Base-by-base conservation (phyloP, 2,888 invertebrate species). In the Dolomedes plantarius region DNA sequence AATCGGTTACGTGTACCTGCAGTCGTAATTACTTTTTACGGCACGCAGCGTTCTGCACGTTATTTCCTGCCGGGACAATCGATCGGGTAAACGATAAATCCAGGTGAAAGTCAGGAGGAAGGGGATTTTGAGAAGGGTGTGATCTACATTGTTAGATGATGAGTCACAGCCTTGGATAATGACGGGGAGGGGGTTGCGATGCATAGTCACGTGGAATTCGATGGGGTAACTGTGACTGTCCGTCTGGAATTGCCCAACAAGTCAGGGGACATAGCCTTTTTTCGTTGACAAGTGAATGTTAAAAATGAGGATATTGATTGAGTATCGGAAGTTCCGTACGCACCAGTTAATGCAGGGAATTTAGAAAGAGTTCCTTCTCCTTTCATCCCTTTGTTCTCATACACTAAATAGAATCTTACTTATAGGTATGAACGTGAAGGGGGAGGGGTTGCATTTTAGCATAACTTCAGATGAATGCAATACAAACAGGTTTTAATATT, bases 101-200 rank as follows among this genome's bases (percentile, higher is more conserved):
- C 69, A 77, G 77, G 77, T 77, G 69, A 67, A 32, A 32, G 19
- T 56, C 73, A 50, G 32, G 73, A 56, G 64, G 29, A 75, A 67
- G 76, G 50, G 76, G 50, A 67, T 76, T 76, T 50, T 31, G 16
- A 36, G 50, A 19, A 72, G 78, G 71, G 78, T 62, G 78, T 79
- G 78, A 79, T 79, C 62, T 72, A 46, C 71, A 72, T 71, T 62
- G 64, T 79, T 62, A 69, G 64, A 41, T 64, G 78, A 71, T 79
- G 78, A 79, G 39, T 79, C 78, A 79, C 71, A 27, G 71, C 28
- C 23, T 7, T 41, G 71, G 78, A 23, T 79, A 41, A 65, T 79
- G 64, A 65, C 78, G 64, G 78, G 78, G 39, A 13, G 64, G 78
- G 64, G 62, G 39, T 28, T 13, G 56, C 71, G 69, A 78, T 78